Percentiles rank a stretch among this genome's conserved stretches.
phyloP scores from a whole-genome alignment of 2,113 vertebrate genomes.

The Poecilia latipinna region DNA sequence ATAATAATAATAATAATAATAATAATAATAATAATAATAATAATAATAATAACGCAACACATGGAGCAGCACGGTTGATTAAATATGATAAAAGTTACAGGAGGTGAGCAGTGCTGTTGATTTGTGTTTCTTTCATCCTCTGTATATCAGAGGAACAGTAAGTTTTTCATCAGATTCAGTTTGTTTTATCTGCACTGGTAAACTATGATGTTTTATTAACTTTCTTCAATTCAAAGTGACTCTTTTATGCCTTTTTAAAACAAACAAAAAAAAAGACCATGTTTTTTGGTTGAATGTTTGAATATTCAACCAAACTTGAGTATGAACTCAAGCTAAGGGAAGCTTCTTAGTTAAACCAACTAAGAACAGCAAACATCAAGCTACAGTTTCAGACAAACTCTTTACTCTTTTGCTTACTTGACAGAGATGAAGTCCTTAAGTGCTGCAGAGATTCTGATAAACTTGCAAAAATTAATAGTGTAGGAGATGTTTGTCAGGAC shows the following conservation, averaged over 20 bases:
- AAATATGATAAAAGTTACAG: not conserved
- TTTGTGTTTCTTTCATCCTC: not conserved
- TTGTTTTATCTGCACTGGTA: not conserved
- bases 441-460: constrained; percentile 80
- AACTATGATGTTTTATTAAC: not conserved
- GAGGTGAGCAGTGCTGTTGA: not conserved
- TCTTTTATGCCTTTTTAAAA: not conserved
- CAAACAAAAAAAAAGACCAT: not conserved
- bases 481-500: constrained; percentile 86
- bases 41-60: no score
- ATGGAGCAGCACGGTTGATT: not conserved
- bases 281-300: not conserved
- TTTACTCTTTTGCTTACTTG: constrained; percentile 78
- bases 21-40: no score
- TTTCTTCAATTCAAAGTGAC: not conserved
- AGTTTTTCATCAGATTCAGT: no score
- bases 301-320: no score
- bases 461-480: constrained; percentile 83
- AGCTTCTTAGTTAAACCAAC: not conserved
- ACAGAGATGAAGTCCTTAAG: constrained; percentile 84
- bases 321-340: not conserved
- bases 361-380: not conserved
- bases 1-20: no score
- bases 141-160: no score
- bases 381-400: not conserved